Conservation (phyloP, 2,888 invertebrate species). For the Xestoiulus laeticollis region DNA sequence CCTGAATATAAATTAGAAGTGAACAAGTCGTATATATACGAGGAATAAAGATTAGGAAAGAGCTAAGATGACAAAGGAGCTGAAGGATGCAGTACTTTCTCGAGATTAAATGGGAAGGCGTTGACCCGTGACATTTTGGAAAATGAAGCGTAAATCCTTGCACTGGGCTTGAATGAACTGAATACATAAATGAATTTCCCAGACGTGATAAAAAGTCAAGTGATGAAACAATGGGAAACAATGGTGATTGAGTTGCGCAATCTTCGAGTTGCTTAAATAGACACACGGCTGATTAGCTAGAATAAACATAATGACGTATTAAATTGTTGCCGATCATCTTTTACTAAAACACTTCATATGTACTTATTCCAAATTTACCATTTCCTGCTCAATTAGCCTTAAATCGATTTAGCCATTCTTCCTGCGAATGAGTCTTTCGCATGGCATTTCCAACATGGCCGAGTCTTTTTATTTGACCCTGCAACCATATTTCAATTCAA, state of each 20-base stretch:
- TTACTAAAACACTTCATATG: too few species aligned
- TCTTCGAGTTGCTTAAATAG: not conserved
- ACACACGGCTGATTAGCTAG: not conserved
- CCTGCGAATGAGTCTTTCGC: too few species aligned
- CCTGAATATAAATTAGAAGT: not conserved
- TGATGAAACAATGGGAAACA: not conserved
- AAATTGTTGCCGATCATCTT: not conserved
- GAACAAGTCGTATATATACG: not conserved
- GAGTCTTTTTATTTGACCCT: too few species aligned
- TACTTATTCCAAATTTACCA: not conserved
- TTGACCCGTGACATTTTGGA: conserved; percentile 22
- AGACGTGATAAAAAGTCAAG: not conserved
- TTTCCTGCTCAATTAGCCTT: not conserved
- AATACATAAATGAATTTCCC: not conserved
- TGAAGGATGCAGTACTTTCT: not conserved
- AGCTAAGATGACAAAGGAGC: conserved; percentile 7
- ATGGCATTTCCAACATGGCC: too few species aligned
- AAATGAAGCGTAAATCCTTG: conserved; percentile 13
- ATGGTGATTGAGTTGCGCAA: not conserved
- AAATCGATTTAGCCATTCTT: too few species aligned
- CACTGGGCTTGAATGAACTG: not conserved
- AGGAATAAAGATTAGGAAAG: conserved; percentile 4
- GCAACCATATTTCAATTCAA: too few species aligned
- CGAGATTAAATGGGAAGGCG: not conserved
- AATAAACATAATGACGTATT: not conserved